These are phyloP conservation scores for Thera britannica DNA, from an alignment of 2,888 invertebrate species.

Conservation along the genomic window DNA sequence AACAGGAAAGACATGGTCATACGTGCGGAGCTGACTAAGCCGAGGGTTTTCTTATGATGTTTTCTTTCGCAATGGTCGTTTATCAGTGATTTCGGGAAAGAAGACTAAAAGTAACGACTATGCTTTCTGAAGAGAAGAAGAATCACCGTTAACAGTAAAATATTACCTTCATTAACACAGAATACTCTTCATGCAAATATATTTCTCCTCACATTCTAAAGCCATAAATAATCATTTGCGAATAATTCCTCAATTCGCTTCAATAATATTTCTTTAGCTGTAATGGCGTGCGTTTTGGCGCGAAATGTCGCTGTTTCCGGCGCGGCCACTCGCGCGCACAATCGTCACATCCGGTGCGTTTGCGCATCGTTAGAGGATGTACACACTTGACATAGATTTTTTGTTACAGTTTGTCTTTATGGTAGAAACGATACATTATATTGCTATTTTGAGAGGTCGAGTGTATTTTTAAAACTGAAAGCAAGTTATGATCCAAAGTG, in stretches of 20 bases:
- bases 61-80: no score
- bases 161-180: neutral
- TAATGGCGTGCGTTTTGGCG: slow-evolving; percentile 63
- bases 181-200: neutral
- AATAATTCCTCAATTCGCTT: slow-evolving; percentile 36
- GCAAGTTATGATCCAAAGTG: no score
- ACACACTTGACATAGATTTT: slow-evolving; percentile 12
- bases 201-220: neutral
- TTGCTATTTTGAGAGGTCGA: neutral
- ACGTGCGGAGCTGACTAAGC: no score
- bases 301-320: slow-evolving; percentile 60
- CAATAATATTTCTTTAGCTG: slow-evolving; percentile 61
- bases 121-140: no score
- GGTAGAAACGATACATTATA: neutral
- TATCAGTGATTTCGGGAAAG: no score
- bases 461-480: neutral
- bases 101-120: no score
- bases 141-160: neutral
- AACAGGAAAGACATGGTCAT: no score
- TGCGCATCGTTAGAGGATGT: slow-evolving; percentile 42
- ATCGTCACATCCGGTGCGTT: slow-evolving; percentile 60
- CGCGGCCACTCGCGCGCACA: slow-evolving; percentile 56
- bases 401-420: slow-evolving; percentile 1
- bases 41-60: no score
- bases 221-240: slow-evolving; percentile 42